Evolutionary conservation across 1,140 invertebrate species (phyloP), one percentile per base, ranked within the genome.

Genomic region (Drosophila saltans): DNA sequence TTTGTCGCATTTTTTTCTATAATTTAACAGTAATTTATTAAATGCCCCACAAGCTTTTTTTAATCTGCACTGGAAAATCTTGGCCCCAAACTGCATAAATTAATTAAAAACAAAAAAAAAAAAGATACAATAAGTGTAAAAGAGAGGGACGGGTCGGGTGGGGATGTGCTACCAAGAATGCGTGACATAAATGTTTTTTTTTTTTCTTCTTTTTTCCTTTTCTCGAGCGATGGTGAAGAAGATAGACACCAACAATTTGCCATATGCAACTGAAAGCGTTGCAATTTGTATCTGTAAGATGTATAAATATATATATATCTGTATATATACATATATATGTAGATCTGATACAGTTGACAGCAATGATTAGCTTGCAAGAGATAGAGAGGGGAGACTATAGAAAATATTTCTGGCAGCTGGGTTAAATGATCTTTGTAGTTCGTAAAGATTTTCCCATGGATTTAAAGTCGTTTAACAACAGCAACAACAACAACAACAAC

Each of bases 21-120:
- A 88, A 84, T 89, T 88, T 88, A 78, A 60, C 61, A 75, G 71
- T 85, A 89, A 88, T 88, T 88, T 88, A 88, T 88, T 84, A 89
- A 88, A 88, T 78, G 81, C 83, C 66, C 66, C 69, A 63, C 41
- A 66, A 58, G 71, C 67, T 70, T 80, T 88, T 88, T 88, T 80
- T 88, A 81, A 89, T 84, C 84, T 84, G 83, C 77, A 72, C 57
- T 72, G 70, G 71, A 78, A 78, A 69, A 84, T 78, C 76, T 70
- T 60, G 30, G 30, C 57, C 65, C 69, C 65, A 64, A 81, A 81
- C 84, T 89, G 80, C 77, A 89, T 88, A 89, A 88, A 88, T 88
- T 89, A 89, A 89, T 89, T 82, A 63, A 60, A 75, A 63, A 70
- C 66, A 52, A 7, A 36, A 55, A 39, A 10, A 57, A n/a, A 59